phyloP scores from a whole-genome alignment of 2,888 invertebrate genomes.

The Platerodrilus igneus region DNA sequence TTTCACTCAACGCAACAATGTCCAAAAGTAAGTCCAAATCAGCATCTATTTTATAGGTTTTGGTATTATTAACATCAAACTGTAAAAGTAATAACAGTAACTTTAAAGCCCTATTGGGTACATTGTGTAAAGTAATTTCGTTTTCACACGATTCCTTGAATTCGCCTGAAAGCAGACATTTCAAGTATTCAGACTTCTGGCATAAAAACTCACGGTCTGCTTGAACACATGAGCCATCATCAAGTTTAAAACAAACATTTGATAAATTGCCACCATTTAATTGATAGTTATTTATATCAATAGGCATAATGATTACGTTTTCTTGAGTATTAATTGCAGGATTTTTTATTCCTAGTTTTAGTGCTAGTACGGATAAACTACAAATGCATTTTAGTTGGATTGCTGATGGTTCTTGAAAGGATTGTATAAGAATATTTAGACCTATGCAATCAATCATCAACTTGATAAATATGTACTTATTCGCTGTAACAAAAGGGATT shows the following conservation, averaged over 20 bases:
- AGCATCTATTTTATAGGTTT: conserved; percentile 46
- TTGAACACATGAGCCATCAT: conserved; percentile 58
- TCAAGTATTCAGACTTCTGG: conserved; percentile 65
- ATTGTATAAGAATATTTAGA: conserved; percentile 51
- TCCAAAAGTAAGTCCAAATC: conserved; percentile 49
- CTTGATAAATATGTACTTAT: conserved; percentile 51
- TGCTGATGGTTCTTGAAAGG: conserved; percentile 34
- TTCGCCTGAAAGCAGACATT: conserved; percentile 67
- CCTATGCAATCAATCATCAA: conserved; percentile 56
- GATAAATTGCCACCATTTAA: conserved; percentile 26
- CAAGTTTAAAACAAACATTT: conserved; percentile 58
- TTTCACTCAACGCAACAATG: conserved; percentile 54
- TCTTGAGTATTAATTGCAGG: conserved; percentile 31
- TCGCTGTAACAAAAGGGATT: too few relatives aligned
- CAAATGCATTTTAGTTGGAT: conserved; percentile 33
- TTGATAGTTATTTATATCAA: conserved; percentile 32
- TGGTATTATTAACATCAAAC: conserved; percentile 45
- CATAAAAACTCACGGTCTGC: conserved; percentile 60
- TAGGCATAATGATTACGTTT: conserved; percentile 47
- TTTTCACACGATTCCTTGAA: conserved; percentile 65
- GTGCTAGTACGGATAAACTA: conserved; percentile 37
- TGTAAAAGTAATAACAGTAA: conserved; percentile 53
- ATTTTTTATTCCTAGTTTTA: conserved; percentile 35
- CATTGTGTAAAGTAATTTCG: conserved; percentile 53
- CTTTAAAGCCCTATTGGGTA: conserved; percentile 50